These are phyloP conservation scores for Napeogenes inachia DNA, from an alignment of 2,888 invertebrate species.

Conservation along the genomic window DNA sequence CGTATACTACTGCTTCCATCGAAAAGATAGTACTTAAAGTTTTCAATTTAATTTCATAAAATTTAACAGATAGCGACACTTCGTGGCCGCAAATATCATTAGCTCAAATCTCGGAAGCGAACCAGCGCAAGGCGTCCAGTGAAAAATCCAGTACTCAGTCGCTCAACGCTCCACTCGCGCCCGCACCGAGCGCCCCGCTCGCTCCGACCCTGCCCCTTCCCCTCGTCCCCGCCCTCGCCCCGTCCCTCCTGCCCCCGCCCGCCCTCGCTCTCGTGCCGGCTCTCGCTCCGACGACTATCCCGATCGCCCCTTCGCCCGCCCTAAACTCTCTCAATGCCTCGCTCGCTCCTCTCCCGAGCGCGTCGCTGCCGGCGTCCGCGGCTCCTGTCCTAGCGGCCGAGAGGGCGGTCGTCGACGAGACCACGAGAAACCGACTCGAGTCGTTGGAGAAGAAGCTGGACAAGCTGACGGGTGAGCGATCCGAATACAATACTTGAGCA, in stretches of 20 bases:
- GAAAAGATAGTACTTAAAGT: too few species aligned
- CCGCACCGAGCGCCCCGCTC: slow-evolving; percentile 8
- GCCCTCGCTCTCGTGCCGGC: slow-evolving; percentile 40
- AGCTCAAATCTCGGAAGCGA: slow-evolving; percentile 65
- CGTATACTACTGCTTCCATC: neutral
- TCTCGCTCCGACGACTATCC: neutral
- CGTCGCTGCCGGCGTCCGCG: slow-evolving; percentile 49
- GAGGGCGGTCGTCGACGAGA: slow-evolving; percentile 39
- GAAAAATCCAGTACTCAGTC: slow-evolving; percentile 57
- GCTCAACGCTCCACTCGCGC: slow-evolving; percentile 34
- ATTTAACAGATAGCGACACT: slow-evolving; percentile 53
- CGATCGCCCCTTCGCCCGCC: too few species aligned
- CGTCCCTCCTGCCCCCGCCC: neutral
- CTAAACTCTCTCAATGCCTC: too few species aligned
- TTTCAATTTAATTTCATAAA: neutral
- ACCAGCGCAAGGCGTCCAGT: slow-evolving; percentile 63
- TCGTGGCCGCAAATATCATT: slow-evolving; percentile 70
- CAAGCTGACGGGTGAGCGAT: slow-evolving; percentile 50
- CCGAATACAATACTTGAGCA: neutral
- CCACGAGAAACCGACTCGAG: slow-evolving; percentile 43
- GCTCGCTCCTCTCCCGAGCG: too few species aligned
- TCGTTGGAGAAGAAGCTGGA: slow-evolving; percentile 58
- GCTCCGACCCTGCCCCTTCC: neutral
- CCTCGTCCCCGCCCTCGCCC: neutral
- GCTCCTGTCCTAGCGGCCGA: slow-evolving; percentile 48